Evolutionary conservation across 2,113 vertebrate genomes (phyloP).

Genomic region (Pseudorectes ferrugineus): DNA sequence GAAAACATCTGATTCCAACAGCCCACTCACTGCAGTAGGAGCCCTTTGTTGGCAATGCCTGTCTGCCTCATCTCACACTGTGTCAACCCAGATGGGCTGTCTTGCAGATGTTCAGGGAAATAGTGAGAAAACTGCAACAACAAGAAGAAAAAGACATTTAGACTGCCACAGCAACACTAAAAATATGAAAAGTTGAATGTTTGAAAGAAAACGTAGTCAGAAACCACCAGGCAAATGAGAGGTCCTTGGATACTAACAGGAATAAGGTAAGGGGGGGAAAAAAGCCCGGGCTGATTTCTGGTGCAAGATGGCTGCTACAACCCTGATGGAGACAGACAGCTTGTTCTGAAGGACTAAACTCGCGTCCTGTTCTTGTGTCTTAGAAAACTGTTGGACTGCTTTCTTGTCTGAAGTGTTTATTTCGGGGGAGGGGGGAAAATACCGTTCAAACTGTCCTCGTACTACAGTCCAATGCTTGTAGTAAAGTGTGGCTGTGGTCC

Average conservation of each 20-base stretch:
- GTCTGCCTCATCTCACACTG: conserved; percentile 65
- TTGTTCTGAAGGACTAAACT: conserved; percentile 23
- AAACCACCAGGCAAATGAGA: background rate
- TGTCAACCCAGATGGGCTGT: conserved; percentile 59
- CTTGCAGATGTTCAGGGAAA: conserved; percentile 64
- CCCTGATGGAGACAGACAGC: background rate
- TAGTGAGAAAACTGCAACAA: conserved; percentile 36
- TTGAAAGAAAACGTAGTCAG: background rate
- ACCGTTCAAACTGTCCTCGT: background rate
- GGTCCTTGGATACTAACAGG: background rate
- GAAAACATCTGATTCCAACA: conserved; percentile 85
- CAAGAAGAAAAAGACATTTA: conserved; percentile 40
- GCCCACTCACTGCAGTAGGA: conserved; percentile 18
- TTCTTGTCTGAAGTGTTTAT: conserved; percentile 26
- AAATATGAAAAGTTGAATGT: background rate
- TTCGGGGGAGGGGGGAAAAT: background rate
- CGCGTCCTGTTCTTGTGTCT: background rate
- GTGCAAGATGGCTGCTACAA: background rate
- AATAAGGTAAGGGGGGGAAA: background rate
- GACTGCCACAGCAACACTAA: conserved; percentile 23
- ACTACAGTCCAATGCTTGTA: background rate
- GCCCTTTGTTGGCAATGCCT: conserved; percentile 43
- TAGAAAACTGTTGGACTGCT: conserved; percentile 5
- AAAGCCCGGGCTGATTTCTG: conserved; percentile 3
- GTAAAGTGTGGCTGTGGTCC: conserved; percentile 44